phyloP scores from a whole-genome alignment of 2,113 vertebrate species.

The Falcunculus frontatus region DNA sequence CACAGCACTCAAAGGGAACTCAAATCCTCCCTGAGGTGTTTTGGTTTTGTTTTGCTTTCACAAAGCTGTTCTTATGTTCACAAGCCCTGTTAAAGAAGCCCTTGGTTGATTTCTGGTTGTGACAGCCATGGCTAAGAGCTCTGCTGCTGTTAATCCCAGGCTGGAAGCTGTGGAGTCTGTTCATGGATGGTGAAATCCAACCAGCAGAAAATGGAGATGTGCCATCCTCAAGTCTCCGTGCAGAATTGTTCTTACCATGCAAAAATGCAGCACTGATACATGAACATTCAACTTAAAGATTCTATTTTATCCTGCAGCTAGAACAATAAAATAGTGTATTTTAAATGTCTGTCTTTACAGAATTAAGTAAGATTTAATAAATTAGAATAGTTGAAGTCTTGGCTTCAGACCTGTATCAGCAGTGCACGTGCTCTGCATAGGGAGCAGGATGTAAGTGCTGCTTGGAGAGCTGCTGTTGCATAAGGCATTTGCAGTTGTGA shows the following conservation, averaged over 20 bases:
- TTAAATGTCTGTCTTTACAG: background rate
- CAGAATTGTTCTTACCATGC: background rate
- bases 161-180: background rate
- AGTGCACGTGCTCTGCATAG: background rate
- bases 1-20: background rate
- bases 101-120: background rate
- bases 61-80: background rate
- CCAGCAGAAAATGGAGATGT: background rate
- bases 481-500: background rate
- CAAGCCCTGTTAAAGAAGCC: background rate
- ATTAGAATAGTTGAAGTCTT: background rate
- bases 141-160: background rate
- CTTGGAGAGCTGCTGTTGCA: background rate
- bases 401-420: background rate
- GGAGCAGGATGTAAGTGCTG: background rate
- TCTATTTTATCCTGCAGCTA: background rate
- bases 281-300: background rate
- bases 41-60: background rate
- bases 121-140: background rate
- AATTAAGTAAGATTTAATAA: background rate
- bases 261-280: background rate
- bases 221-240: background rate
- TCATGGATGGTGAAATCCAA: background rate
- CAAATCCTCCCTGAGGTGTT: background rate
- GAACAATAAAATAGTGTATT: background rate